A percentile compares a stretch with the other conserved stretches of the same genome.
phyloP scores from a whole-genome alignment of 2,888 invertebrate species.

The Phortica okadai region DNA sequence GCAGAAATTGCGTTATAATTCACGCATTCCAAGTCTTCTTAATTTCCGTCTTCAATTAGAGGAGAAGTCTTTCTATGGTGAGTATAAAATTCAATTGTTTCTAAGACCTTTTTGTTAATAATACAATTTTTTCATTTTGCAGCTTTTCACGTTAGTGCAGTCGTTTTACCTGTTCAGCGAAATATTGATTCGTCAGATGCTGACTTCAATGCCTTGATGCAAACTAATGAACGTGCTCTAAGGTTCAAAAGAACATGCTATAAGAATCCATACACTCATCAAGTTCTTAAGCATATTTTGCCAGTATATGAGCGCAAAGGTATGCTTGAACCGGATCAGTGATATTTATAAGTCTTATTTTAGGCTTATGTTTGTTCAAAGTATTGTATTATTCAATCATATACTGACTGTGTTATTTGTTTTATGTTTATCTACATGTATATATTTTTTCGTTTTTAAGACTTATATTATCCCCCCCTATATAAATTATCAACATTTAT shows the following conservation, averaged over 20 bases:
- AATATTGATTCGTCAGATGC: conserved; percentile 72
- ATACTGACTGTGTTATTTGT: conserved; percentile 2
- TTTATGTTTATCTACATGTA: neutral
- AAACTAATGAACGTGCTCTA: conserved; percentile 62
- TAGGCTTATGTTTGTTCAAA: neutral
- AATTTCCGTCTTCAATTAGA: conserved; percentile 66
- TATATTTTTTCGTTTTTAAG: conserved; percentile 13
- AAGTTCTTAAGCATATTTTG: conserved; percentile 64
- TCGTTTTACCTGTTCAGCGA: conserved; percentile 69
- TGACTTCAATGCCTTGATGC: conserved; percentile 73
- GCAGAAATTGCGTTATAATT: conserved; percentile 60
- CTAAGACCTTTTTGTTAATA: neutral
- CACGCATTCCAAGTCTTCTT: conserved; percentile 70
- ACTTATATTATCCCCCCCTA: neutral
- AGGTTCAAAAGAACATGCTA: conserved; percentile 70
- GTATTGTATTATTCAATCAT: neutral
- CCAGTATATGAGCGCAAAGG: conserved; percentile 72
- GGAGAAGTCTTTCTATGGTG: conserved; percentile 71
- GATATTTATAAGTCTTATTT: conserved; percentile 21
- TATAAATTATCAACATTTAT: neutral
- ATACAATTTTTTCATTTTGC: neutral
- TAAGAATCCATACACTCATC: conserved; percentile 65
- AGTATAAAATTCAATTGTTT: conserved; percentile 30
- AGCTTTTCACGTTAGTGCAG: conserved; percentile 71
- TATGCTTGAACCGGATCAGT: conserved; percentile 69